Conservation (phyloP, 2,888 invertebrate genomes). For the Helicoverpa assulta region DNA sequence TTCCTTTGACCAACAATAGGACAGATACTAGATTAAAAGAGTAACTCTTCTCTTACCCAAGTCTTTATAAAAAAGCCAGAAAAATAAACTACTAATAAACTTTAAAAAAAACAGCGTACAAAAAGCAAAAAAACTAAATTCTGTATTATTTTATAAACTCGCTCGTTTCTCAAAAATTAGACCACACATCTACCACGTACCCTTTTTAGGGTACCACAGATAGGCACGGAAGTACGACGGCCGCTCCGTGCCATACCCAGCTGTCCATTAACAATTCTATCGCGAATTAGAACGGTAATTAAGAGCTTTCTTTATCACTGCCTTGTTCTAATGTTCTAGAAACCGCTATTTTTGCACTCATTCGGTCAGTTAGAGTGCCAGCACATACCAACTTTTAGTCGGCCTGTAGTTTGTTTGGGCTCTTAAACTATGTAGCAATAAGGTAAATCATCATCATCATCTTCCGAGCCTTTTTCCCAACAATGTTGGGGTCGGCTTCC, state of each 20-base stretch:
- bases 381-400: too few relatives aligned
- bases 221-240: slow-evolving; percentile 75
- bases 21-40: too few relatives aligned
- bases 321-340: slow-evolving; percentile 15
- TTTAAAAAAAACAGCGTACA: too few relatives aligned
- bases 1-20: too few relatives aligned
- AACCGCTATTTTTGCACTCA: slow-evolving; percentile 27
- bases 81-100: too few relatives aligned
- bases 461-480: too few relatives aligned
- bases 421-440: too few relatives aligned
- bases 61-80: too few relatives aligned
- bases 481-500: too few relatives aligned
- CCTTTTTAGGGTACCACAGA: slow-evolving; percentile 83
- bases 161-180: slow-evolving; percentile 46
- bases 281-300: slow-evolving; percentile 66
- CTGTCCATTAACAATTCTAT: slow-evolving; percentile 65
- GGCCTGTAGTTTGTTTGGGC: too few relatives aligned
- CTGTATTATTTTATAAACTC: slow-evolving; percentile 2
- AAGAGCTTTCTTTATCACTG: slow-evolving; percentile 47
- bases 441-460: too few relatives aligned
- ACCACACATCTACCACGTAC: slow-evolving; percentile 67
- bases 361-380: slow-evolving; percentile 2
- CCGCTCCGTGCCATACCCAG: slow-evolving; percentile 60
- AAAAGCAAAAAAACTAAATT: neutral
- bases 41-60: too few relatives aligned